These are phyloP conservation scores for Hexactinellida sp. DNA, from an alignment of 37 sponge, comb jelly and placozoan genomes.

Conservation along the genomic window DNA sequence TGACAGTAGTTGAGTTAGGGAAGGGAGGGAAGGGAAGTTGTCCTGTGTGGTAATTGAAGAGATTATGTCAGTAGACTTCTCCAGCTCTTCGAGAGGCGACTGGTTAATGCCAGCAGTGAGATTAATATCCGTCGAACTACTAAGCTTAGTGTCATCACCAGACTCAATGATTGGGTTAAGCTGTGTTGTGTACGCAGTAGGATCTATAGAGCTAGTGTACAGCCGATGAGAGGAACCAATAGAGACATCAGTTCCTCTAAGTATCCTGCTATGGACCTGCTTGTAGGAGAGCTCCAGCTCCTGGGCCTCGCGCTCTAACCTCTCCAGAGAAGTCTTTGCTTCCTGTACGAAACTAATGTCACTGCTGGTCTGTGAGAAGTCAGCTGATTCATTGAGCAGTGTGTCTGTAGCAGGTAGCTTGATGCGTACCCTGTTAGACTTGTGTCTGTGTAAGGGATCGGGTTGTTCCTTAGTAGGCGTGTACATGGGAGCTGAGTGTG, in stretches of 20 bases:
- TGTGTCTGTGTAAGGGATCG: not conserved
- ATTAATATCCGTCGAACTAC: not conserved
- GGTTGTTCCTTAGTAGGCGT: not conserved
- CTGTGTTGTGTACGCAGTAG: not conserved
- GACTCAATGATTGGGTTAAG: not conserved
- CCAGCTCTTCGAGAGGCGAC: not conserved
- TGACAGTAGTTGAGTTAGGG: not conserved
- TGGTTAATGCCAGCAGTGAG: not conserved
- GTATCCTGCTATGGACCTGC: not conserved
- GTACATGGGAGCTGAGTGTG: not conserved
- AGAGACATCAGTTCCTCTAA: not conserved
- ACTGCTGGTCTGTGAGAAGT: not conserved
- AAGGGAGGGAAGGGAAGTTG: not conserved
- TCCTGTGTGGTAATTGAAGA: not conserved
- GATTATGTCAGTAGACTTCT: not conserved
- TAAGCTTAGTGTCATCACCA: not conserved
- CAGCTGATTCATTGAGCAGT: not conserved
- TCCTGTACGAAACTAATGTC: slow-evolving; percentile 6
- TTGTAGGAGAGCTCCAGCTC: not conserved
- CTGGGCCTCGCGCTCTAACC: not conserved
- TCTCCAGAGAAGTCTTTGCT: not conserved
- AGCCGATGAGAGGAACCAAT: not conserved
- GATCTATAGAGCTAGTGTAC: not conserved
- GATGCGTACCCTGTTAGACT: not conserved
- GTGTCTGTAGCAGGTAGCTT: not conserved